Evolutionary conservation across 1,140 invertebrate genomes (phyloP).

Genomic region (Drosophila jambulina): DNA sequence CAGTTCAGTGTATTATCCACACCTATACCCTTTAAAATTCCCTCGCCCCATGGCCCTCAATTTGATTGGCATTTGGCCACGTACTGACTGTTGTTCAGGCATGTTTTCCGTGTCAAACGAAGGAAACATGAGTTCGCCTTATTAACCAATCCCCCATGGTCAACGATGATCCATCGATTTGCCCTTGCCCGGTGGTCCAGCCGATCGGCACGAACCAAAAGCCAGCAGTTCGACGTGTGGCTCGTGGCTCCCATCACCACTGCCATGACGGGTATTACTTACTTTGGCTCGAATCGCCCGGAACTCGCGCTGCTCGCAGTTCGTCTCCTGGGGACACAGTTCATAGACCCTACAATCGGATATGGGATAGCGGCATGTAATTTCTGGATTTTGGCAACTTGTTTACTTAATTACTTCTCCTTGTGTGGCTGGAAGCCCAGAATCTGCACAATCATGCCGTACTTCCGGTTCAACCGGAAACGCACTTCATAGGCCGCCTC

Average conservation of each 20-base stretch:
- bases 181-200: conserved; percentile 26
- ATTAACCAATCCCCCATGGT: conserved; percentile 42
- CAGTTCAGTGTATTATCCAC: background rate
- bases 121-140: conserved; percentile 46
- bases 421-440: conserved; percentile 77
- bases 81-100: conserved; percentile 53
- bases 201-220: conserved; percentile 53
- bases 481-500: conserved; percentile 61
- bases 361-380: conserved; percentile 2
- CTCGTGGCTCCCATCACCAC: conserved; percentile 36
- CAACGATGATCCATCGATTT: conserved; percentile 34
- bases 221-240: conserved; percentile 31
- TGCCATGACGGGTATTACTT: conserved; percentile 49
- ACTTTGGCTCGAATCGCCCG: conserved; percentile 81
- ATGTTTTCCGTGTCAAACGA: conserved; percentile 70
- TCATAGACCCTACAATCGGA: conserved; percentile 70
- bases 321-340: conserved; percentile 78
- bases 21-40: conserved; percentile 14
- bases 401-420: conserved; percentile 79
- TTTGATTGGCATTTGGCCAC: conserved; percentile 50
- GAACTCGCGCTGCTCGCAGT: conserved; percentile 79
- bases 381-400: conserved; percentile 35
- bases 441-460: conserved; percentile 84
- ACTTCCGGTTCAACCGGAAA: conserved; percentile 80
- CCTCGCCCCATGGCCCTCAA: background rate